Evolutionary conservation across 2,113 vertebrate species (phyloP).

Genomic region (Catharus bicknelli): DNA sequence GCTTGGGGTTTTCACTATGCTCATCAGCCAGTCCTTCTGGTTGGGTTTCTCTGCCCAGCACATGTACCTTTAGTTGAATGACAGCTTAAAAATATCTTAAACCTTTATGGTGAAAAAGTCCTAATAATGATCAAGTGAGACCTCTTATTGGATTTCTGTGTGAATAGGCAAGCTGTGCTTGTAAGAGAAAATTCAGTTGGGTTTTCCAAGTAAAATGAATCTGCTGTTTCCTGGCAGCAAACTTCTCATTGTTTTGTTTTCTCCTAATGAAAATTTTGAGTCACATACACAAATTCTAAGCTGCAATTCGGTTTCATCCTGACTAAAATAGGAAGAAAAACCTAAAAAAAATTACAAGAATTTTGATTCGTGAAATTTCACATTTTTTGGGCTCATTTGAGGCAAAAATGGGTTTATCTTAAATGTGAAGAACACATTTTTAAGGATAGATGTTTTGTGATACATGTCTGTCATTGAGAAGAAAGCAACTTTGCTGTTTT

Average conservation of each 20-base stretch:
- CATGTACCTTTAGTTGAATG: not conserved
- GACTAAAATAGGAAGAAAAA: not conserved
- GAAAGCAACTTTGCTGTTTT: not conserved
- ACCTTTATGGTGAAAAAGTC: not conserved
- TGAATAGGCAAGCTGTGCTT: accelerated
- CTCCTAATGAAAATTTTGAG: not conserved
- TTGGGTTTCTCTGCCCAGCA: not conserved
- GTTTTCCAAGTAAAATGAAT: not conserved
- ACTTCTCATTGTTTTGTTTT: not conserved
- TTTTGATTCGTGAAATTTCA: not conserved
- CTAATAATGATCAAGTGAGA: not conserved
- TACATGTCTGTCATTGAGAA: not conserved
- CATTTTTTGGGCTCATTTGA: not conserved
- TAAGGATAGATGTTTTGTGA: not conserved
- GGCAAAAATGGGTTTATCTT: not conserved
- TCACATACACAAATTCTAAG: not conserved
- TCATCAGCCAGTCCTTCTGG: not conserved
- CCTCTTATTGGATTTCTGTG: not conserved
- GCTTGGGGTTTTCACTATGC: not conserved
- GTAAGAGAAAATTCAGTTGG: not conserved
- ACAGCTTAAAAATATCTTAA: not conserved
- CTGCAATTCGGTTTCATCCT: not conserved
- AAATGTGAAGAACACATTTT: not conserved
- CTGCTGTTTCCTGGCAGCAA: not conserved
- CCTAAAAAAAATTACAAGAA: not conserved